Base-by-base conservation (phyloP, 2,888 invertebrate genomes). In the Apamea sordens region DNA sequence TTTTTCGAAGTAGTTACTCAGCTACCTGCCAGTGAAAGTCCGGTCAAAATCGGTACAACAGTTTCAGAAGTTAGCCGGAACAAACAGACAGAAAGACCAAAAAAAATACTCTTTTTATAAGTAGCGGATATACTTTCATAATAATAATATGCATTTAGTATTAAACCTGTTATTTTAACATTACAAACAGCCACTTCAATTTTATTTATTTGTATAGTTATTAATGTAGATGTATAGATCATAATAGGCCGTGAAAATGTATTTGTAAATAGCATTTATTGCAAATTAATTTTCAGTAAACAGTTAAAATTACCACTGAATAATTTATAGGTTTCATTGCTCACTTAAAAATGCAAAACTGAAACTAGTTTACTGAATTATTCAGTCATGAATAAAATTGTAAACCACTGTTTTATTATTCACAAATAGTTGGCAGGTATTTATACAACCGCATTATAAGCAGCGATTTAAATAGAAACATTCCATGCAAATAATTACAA, bases 401-500 rank as follows among this genome's bases (percentile, higher is more conserved):
- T 50, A 56, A 71, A 28, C 61, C 32, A n/a, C 73, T 47, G 44
- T 65, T 80, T 79, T 70, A 73, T 53, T 70, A 82, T 79, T 84
- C 80, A 84, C 64, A 73, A 69, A 63, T 68, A 84, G 63, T 65
- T 73, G 41, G 28, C 59, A 21, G 44, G 7, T 73, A 70, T 68
- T 84, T 70, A 77, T 81, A 24, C 53, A 53, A 70, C 64, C 36
- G 4, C 28, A 41, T 65, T 59, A 78, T 28, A 68, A 59, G 59
- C 32, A 64, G 28, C 41, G 63, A 44, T 80, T 71, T 50, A 64
- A 69, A 79, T 44, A 15, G 0, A 63, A 72, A 41, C 7, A 64
- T 67, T 47, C 13, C 36, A 59, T 28, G 59, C 24, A 53, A 73
- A 75, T 84, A 32, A 70, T 82, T 71, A 64, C 24, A 24, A 13